Conservation (phyloP, 2,113 vertebrate genomes). For the Emydocephalus ijimae region DNA sequence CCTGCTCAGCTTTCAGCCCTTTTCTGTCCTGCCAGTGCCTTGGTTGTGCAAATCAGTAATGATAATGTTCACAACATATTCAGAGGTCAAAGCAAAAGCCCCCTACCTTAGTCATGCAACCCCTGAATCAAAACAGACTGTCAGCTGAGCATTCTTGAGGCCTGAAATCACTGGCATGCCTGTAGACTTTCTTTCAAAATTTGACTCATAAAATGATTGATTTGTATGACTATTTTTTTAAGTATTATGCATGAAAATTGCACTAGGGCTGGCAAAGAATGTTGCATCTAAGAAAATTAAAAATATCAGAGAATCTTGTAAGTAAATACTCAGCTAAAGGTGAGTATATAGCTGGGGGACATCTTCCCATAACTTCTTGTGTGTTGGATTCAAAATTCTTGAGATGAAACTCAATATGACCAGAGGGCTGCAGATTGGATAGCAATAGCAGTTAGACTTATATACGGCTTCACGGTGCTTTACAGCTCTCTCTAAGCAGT, state of each 20-base stretch:
- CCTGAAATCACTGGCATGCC: constrained; percentile 78
- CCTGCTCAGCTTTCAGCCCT: constrained; percentile 29
- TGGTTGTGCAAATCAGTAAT: constrained; percentile 2
- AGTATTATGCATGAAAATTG: constrained; percentile 56
- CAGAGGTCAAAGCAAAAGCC: constrained; percentile 68
- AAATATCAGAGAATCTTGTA: not conserved
- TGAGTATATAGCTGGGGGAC: not conserved
- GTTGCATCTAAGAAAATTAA: constrained; percentile 43
- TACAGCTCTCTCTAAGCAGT: too few relatives aligned
- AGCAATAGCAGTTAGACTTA: too few relatives aligned
- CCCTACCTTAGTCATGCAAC: constrained; percentile 67
- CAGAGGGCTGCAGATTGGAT: not conserved
- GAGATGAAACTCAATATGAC: not conserved
- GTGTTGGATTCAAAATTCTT: not conserved
- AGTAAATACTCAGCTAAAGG: not conserved
- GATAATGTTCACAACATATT: constrained; percentile 39
- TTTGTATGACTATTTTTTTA: constrained; percentile 40
- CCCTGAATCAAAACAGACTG: constrained; percentile 77
- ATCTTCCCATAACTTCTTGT: not conserved
- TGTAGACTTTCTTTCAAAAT: constrained; percentile 56
- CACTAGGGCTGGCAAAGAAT: constrained; percentile 60
- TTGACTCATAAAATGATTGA: constrained; percentile 65
- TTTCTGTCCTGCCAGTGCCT: constrained; percentile 45
- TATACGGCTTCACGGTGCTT: too few relatives aligned
- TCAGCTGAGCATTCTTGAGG: constrained; percentile 76